phyloP scores from a whole-genome alignment of 2,888 invertebrate genomes.

The Lepidocyrtoides sp. region DNA sequence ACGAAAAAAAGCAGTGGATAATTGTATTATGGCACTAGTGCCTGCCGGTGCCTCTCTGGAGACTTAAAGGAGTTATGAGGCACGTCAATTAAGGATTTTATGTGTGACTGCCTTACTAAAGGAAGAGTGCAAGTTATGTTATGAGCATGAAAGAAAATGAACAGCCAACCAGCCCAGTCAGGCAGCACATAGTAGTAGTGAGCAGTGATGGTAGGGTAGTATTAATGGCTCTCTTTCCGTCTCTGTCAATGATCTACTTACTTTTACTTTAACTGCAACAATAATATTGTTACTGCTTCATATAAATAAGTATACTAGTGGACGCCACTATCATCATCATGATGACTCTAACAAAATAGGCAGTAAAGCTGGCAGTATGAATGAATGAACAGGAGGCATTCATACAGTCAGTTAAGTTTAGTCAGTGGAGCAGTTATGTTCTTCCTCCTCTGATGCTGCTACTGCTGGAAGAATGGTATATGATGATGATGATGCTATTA shows the following conservation, averaged over 20 bases:
- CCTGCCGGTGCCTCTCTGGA: constrained; percentile 71
- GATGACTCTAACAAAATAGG: constrained; percentile 20
- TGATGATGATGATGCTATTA: constrained; percentile 32
- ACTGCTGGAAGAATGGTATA: neutral
- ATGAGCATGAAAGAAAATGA: constrained; percentile 54
- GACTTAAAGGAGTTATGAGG: constrained; percentile 75
- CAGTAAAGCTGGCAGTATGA: neutral
- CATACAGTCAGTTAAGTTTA: neutral
- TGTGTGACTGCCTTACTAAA: constrained; percentile 70
- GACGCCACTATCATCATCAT: neutral
- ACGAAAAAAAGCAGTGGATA: neutral
- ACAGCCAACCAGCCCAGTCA: no score
- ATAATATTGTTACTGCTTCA: constrained; percentile 30
- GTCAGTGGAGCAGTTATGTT: constrained; percentile 23
- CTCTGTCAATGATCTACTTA: constrained; percentile 72
- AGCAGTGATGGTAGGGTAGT: constrained; percentile 27
- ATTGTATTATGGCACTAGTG: constrained; percentile 51
- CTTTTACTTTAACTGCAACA: constrained; percentile 60
- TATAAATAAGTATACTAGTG: neutral
- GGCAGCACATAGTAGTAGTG: constrained; percentile 4
- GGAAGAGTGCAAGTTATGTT: constrained; percentile 63
- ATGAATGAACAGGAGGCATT: neutral
- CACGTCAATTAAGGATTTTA: constrained; percentile 79
- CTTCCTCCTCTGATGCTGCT: neutral
- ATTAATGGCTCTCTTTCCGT: constrained; percentile 64